Evolutionary conservation across 2,888 invertebrate species (phyloP).

Genomic region (Amblyteles armatorius): DNA sequence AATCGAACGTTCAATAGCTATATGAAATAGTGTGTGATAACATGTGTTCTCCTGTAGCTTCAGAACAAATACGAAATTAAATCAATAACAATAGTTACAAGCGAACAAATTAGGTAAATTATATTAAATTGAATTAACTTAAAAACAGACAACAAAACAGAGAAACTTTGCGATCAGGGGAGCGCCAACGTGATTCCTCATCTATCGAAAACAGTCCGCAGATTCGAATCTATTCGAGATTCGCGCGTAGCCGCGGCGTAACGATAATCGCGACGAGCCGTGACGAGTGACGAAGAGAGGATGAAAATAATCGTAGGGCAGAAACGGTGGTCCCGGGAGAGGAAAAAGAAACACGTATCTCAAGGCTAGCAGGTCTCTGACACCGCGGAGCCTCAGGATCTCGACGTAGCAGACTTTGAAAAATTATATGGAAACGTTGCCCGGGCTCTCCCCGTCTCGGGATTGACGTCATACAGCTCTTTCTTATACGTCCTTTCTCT

Average conservation of each 20-base stretch:
- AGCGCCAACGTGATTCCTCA: neutral
- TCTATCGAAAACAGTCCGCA: neutral
- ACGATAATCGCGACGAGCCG: neutral
- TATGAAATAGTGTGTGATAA: too few species aligned
- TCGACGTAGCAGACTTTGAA: conserved; percentile 3
- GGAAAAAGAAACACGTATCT: conserved; percentile 1
- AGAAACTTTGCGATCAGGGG: too few species aligned
- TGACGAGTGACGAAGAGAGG: neutral
- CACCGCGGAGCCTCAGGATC: conserved; percentile 1
- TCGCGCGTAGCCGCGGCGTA: neutral
- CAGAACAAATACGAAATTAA: too few species aligned
- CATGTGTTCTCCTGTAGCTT: too few species aligned
- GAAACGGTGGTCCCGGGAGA: neutral
- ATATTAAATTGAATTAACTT: too few species aligned
- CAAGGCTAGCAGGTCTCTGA: conserved; percentile 26
- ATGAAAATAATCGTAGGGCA: conserved; percentile 8
- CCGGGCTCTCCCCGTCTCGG: neutral
- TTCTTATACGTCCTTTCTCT: conserved; percentile 5
- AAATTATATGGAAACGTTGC: conserved; percentile 14
- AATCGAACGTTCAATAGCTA: too few species aligned
- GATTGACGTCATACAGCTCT: conserved; percentile 32
- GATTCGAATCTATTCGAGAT: neutral
- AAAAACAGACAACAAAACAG: neutral
- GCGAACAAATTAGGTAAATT: too few species aligned
- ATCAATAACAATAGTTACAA: too few species aligned